phyloP scores from a whole-genome alignment of 92 coral and sea anemone species.

The Phenganax subtilis region DNA sequence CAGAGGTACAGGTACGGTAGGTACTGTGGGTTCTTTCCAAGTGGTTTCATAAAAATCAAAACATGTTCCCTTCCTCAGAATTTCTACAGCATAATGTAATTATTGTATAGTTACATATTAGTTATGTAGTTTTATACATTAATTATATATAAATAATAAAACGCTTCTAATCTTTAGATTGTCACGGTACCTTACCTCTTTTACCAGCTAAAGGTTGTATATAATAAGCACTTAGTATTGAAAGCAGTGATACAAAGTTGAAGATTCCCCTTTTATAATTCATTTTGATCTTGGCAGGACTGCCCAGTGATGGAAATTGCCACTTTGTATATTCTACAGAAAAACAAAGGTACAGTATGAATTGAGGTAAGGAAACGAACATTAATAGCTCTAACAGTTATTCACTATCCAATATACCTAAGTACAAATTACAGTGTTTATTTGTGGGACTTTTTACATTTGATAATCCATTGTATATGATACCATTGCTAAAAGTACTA shows the following conservation, averaged over 20 bases:
- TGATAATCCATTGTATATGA: too few species aligned
- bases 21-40: background rate
- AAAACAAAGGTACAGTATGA: too few species aligned
- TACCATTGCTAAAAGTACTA: too few species aligned
- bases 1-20: background rate
- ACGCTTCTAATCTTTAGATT: too few species aligned
- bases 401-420: too few species aligned
- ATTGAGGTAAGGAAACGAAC: too few species aligned
- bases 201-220: background rate
- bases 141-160: too few species aligned
- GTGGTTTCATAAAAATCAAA: background rate
- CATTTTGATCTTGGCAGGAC: background rate
- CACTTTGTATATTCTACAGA: too few species aligned
- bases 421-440: too few species aligned
- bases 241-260: background rate
- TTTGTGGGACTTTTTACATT: too few species aligned
- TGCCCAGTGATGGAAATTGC: background rate
- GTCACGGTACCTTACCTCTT: background rate
- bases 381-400: too few species aligned
- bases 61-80: background rate
- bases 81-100: background rate
- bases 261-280: background rate
- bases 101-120: background rate
- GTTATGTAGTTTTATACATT: background rate
- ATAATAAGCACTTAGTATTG: background rate